Base-by-base conservation (phyloP, 2,888 invertebrate genomes). In the Marasmarcha lunaedactyla region DNA sequence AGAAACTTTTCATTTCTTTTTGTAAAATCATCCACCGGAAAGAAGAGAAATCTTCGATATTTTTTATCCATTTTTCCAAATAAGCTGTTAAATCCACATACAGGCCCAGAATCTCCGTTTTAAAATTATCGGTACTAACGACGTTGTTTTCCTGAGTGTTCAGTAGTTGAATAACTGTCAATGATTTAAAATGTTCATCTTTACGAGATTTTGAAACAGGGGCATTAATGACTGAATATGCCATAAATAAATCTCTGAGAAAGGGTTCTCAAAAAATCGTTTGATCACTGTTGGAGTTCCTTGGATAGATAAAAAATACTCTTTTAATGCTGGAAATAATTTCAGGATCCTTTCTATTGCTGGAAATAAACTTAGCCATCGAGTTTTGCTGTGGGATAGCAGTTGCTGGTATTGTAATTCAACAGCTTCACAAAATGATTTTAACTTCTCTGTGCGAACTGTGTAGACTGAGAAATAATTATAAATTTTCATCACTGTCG, bases 331-430 rank as follows among this genome's bases (percentile, higher is more conserved):
- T 6, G 38, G 39, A 40, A 45, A 54, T 42, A 57, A 45, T 33
- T 52, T 49, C 27, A 54, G 38, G n/a, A 55, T 50, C 37, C 52
- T 48, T 42, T 55, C 51, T 7, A 57, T 49, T 13, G 53, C 55
- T 37, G 53, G 55, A 43, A 53, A 50, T 0, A 54, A 42, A 25
- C 49, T 51, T 1, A 49, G 46, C 49, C 49, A 54, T 33, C 52
- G 27, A 1, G 52, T 55, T 35, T 54, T 53, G 41, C 44, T 45
- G 33, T 52, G 49, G 33, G n/a, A 51, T 15, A 52, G 26, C 1
- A 55, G 36, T 42, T 55, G 45, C 27, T 54, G 40, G 38, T 49
- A 52, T 33, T 54, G 33, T 1, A 47, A 27, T 14, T 51, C 51
- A 14, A 46, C 41, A 13, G 39, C 39, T 11, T 46, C 43, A 35